Evolutionary conservation across 37 sponge, comb jelly and placozoan genomes (phyloP).

Genomic region (Ianthella basta): DNA sequence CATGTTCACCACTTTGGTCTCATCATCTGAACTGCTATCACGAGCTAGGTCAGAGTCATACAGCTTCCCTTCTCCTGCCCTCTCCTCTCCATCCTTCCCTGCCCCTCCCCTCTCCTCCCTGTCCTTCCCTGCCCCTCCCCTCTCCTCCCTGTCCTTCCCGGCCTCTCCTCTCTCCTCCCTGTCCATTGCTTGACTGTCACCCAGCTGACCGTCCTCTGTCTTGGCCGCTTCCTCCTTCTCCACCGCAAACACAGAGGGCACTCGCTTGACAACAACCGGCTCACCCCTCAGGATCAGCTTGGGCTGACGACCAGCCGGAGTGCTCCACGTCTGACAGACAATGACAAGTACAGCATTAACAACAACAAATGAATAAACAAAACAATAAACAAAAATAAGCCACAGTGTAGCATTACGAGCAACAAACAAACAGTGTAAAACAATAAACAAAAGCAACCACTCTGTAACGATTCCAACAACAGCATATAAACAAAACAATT

Average conservation of each 20-base stretch:
- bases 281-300: constrained; percentile 34
- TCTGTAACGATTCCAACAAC: too few species aligned
- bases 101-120: neutral
- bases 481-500: too few species aligned
- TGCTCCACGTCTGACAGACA: constrained; percentile 47
- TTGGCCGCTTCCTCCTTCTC: neutral
- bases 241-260: constrained; percentile 74
- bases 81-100: neutral
- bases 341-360: neutral
- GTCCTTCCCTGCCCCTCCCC: neutral
- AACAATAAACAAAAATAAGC: too few species aligned
- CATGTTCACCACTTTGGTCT: neutral
- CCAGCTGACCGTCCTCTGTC: constrained; percentile 1
- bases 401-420: too few species aligned
- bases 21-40: constrained; percentile 15
- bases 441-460: too few species aligned
- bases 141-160: neutral
- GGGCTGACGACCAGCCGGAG: constrained; percentile 34
- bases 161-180: constrained; percentile 31
- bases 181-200: constrained; percentile 11
- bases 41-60: neutral
- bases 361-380: too few species aligned
- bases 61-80: neutral
- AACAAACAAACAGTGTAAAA: too few species aligned
- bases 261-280: constrained; percentile 34